Conservation (phyloP, 1,140 invertebrate species). For the Leptinotarsa defecta region DNA sequence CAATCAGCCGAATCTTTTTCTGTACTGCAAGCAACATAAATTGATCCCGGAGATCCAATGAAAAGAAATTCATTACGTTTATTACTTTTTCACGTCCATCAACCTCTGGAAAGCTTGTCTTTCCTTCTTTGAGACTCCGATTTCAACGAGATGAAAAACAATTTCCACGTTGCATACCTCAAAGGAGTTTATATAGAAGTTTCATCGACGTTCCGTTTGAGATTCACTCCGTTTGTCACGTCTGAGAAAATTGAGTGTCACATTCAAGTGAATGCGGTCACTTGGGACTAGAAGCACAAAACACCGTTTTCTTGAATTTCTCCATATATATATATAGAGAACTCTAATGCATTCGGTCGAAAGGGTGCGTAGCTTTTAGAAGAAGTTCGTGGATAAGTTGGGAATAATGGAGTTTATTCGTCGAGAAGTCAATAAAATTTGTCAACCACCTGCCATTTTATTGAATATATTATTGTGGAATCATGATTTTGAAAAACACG, state of each 20-base stretch:
- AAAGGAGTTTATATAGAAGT: background rate
- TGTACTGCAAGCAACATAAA: background rate
- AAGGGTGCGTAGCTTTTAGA: background rate
- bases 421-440: no score
- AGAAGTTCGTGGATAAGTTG: no score
- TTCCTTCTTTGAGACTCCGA: background rate
- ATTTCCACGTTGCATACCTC: background rate
- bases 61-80: conserved; percentile 3
- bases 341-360: background rate
- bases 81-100: background rate
- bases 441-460: no score
- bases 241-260: conserved; percentile 13
- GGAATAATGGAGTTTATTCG: no score
- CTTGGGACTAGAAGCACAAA: conserved; percentile 7
- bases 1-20: no score
- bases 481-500: no score
- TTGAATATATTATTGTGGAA: no score
- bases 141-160: background rate
- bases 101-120: background rate
- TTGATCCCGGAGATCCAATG: background rate
- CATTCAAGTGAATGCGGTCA: conserved; percentile 17
- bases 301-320: background rate
- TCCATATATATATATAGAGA: background rate
- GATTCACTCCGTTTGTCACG: conserved; percentile 18
- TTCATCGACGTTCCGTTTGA: conserved; percentile 17